Evolutionary conservation across 2,113 vertebrate species (phyloP).

Genomic region (Pteronura brasiliensis): DNA sequence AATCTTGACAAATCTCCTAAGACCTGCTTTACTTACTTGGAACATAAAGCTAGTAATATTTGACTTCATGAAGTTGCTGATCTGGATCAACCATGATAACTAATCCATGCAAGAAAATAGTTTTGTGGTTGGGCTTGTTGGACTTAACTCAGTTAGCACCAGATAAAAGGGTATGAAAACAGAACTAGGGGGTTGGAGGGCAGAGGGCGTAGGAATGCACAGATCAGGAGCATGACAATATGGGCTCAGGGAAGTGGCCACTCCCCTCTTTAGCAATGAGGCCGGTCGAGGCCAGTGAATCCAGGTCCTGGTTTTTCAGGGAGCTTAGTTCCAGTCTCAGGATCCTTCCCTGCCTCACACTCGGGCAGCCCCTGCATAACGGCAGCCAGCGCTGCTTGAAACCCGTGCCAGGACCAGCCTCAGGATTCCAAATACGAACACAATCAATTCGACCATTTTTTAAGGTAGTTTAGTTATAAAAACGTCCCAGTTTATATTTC

Average conservation of each 20-base stretch:
- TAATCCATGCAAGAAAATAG: background rate
- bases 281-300: background rate
- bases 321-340: background rate
- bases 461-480: background rate
- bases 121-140: background rate
- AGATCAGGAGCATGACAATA: background rate
- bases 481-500: background rate
- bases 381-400: background rate
- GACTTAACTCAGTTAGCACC: background rate
- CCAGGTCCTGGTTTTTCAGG: no score
- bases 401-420: background rate
- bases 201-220: background rate
- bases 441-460: background rate
- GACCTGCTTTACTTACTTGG: background rate
- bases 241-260: accelerated
- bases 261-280: background rate
- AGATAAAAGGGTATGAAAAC: background rate
- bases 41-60: background rate
- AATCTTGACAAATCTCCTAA: background rate
- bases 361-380: background rate
- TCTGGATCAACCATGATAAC: background rate
- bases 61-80: slow-evolving; percentile 2
- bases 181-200: accelerated
- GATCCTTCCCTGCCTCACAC: background rate
- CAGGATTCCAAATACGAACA: background rate